Conservation (phyloP, 2,113 vertebrate species). For the Drymodes brunneopygia region DNA sequence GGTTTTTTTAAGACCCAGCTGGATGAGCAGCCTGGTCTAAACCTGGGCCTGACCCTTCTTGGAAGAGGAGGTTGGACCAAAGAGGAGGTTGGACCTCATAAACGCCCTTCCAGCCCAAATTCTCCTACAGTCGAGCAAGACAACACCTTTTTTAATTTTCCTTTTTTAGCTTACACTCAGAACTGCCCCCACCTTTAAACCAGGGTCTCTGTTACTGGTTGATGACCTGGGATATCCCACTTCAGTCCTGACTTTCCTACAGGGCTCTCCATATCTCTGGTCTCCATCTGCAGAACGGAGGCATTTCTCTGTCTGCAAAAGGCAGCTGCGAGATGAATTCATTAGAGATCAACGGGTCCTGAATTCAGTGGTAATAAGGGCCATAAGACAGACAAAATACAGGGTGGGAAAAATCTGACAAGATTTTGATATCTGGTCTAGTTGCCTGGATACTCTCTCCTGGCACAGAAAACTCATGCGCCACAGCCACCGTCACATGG, state of each 20-base stretch:
- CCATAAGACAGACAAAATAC: constrained; percentile 21
- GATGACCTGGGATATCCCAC: not conserved
- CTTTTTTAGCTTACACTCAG: not conserved
- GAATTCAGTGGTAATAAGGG: constrained; percentile 5
- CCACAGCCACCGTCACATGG: constrained; percentile 25
- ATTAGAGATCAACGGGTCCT: not conserved
- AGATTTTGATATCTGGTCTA: constrained; percentile 43
- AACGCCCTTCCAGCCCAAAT: not conserved
- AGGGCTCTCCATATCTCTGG: accelerated
- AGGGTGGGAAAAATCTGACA: constrained; percentile 26
- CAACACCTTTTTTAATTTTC: not conserved
- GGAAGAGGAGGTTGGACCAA: not conserved
- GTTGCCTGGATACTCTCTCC: constrained; percentile 60
- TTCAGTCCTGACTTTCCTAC: not conserved
- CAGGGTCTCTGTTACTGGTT: not conserved
- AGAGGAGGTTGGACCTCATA: not conserved
- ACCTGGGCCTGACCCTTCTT: not conserved
- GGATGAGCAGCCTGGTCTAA: not conserved
- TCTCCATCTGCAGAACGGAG: not conserved
- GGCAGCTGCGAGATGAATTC: not conserved
- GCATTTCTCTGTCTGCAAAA: not conserved
- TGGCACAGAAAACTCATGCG: constrained; percentile 18
- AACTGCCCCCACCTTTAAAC: not conserved
- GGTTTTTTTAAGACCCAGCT: not conserved
- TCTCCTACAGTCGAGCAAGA: not conserved